Evolutionary conservation across 2,888 invertebrate genomes (phyloP).

Genomic region (Pyrocoelia pectoralis): DNA sequence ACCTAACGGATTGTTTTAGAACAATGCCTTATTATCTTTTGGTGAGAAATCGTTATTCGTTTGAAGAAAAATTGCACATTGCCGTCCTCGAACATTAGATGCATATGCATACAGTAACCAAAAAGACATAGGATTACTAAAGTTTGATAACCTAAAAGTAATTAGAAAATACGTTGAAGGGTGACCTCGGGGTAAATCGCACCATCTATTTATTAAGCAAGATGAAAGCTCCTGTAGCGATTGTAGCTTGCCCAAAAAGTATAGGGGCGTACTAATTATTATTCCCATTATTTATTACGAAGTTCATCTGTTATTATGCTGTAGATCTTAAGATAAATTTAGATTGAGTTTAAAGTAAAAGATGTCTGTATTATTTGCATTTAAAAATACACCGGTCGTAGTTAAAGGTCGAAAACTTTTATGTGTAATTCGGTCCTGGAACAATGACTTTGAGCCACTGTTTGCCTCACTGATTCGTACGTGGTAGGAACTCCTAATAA

Average conservation of each 20-base stretch:
- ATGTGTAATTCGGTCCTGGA: constrained; percentile 12
- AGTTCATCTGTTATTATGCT: background rate
- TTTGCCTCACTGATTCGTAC: constrained; percentile 22
- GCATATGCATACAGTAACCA: constrained; percentile 31
- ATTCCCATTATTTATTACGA: background rate
- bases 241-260: constrained; percentile 1
- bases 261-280: background rate
- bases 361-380: no score
- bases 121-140: constrained; percentile 21
- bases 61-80: no score
- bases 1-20: constrained; percentile 39
- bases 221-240: constrained; percentile 16
- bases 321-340: no score
- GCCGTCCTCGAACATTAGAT: no score
- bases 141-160: background rate
- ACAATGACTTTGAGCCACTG: constrained; percentile 18
- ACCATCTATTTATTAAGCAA: constrained; percentile 10
- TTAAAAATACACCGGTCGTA: background rate
- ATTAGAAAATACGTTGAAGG: constrained; percentile 7
- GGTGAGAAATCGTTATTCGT: constrained; percentile 47
- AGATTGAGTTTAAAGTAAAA: no score
- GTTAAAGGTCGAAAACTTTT: background rate
- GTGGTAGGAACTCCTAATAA: constrained; percentile 22
- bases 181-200: constrained; percentile 16
- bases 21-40: constrained; percentile 47